These are phyloP conservation scores for Trididemnum miniatum DNA, from an alignment of 23 tunicate species.

Conservation along the genomic window DNA sequence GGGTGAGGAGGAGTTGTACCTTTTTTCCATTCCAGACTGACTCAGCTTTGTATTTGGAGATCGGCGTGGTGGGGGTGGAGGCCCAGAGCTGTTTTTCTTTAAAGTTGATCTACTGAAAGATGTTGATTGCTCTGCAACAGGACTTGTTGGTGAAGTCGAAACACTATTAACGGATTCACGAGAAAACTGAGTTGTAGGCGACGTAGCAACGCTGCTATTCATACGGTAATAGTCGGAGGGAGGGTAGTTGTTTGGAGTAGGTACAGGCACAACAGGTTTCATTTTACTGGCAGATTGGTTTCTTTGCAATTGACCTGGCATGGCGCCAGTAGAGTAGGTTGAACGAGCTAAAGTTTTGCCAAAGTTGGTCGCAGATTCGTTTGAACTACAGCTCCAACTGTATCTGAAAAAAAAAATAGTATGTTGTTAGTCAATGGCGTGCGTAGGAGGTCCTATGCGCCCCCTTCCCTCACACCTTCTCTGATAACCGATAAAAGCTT, in stretches of 20 bases:
- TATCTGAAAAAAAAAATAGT: background rate
- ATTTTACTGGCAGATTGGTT: background rate
- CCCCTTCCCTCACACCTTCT: too few relatives aligned
- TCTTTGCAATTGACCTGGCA: background rate
- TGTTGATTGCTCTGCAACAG: background rate
- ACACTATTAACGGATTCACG: background rate
- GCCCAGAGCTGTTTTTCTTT: background rate
- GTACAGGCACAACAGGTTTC: background rate
- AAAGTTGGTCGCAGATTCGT: background rate
- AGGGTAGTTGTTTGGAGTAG: background rate
- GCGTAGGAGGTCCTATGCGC: too few relatives aligned
- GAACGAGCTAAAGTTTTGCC: background rate
- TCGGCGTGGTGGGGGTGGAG: slow-evolving; percentile 4
- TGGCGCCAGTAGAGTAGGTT: background rate
- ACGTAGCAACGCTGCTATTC: background rate
- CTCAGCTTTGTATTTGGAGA: background rate
- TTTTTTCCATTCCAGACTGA: background rate
- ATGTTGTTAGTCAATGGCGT: too few relatives aligned
- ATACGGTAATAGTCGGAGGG: background rate
- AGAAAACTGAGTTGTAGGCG: background rate
- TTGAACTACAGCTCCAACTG: background rate
- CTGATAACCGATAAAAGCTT: too few relatives aligned
- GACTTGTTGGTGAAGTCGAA: background rate
- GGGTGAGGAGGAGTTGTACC: background rate
- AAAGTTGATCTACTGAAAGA: background rate